These are phyloP conservation scores for Leucoraja ocellata DNA, from an alignment of 2,797 vertebrate genomes.

Conservation along the genomic window DNA sequence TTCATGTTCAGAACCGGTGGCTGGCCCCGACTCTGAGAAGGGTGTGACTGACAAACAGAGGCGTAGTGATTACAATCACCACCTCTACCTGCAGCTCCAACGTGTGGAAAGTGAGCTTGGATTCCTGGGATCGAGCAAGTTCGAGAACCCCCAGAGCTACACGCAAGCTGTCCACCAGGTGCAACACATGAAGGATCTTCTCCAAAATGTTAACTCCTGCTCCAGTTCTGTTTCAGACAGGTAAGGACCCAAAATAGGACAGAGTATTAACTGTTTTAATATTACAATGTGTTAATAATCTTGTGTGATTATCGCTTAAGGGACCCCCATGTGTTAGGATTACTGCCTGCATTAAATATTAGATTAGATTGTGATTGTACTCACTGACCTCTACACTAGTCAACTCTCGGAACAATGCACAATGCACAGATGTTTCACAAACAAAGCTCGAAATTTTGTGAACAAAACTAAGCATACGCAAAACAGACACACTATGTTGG, in stretches of 20 bases:
- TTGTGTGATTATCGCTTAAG: neutral
- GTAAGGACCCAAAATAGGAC: conserved; percentile 45
- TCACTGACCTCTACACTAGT: neutral
- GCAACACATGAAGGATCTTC: conserved; percentile 68
- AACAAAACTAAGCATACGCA: neutral
- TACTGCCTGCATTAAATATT: neutral
- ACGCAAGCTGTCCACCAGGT: conserved; percentile 69
- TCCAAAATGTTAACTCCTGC: conserved; percentile 55
- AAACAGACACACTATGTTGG: too few relatives aligned
- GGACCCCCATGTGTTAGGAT: neutral
- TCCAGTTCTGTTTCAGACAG: conserved; percentile 42
- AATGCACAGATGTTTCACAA: neutral
- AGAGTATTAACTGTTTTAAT: neutral
- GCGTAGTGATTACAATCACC: conserved; percentile 59
- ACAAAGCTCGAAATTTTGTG: neutral
- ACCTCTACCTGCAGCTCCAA: conserved; percentile 76
- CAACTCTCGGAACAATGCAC: neutral
- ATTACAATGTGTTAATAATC: neutral
- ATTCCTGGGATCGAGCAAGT: conserved; percentile 65
- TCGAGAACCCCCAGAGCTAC: conserved; percentile 65
- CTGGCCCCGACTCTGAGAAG: conserved; percentile 52
- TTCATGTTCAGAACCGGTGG: conserved; percentile 55
- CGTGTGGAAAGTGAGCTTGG: conserved; percentile 70
- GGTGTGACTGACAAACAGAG: conserved; percentile 52
- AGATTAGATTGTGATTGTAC: neutral